These are phyloP conservation scores for Monopis laevigella DNA, from an alignment of 2,888 invertebrate species.

Conservation along the genomic window DNA sequence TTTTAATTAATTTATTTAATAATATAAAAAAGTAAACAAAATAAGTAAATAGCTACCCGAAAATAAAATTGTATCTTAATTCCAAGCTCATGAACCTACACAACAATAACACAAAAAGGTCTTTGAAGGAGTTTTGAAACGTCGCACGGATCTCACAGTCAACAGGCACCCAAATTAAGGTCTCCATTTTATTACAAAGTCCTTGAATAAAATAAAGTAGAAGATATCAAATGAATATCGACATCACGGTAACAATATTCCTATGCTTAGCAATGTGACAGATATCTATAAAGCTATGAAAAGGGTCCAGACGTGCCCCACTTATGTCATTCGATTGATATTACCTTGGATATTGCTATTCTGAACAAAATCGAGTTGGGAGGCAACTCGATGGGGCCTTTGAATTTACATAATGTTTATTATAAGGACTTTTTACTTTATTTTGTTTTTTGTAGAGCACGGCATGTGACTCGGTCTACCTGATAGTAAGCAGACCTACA, in stretches of 20 bases:
- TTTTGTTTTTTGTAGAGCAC: too few species aligned
- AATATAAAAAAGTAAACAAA: too few species aligned
- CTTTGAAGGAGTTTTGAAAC: too few species aligned
- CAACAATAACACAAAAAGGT: too few species aligned
- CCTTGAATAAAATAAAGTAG: constrained; percentile 7
- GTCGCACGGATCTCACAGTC: too few species aligned
- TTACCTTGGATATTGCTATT: constrained; percentile 13
- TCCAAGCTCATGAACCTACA: too few species aligned
- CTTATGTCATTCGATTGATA: constrained; percentile 13
- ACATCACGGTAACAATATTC: constrained; percentile 13
- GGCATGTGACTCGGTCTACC: too few species aligned
- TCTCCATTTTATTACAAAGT: background rate
- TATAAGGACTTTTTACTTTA: too few species aligned
- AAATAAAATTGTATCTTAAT: too few species aligned
- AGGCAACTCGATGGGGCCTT: background rate
- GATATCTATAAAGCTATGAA: constrained; percentile 15
- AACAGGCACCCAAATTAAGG: background rate
- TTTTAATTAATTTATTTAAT: too few species aligned
- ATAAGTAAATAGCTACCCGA: too few species aligned
- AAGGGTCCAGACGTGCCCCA: constrained; percentile 11
- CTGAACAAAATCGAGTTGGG: constrained; percentile 11
- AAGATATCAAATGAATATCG: constrained; percentile 10
- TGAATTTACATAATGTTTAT: constrained; percentile 11
- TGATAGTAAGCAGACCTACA: too few species aligned
- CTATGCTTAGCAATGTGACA: constrained; percentile 13